Conservation (phyloP, 2,113 vertebrate species). For the Reinhardtius hippoglossoides region DNA sequence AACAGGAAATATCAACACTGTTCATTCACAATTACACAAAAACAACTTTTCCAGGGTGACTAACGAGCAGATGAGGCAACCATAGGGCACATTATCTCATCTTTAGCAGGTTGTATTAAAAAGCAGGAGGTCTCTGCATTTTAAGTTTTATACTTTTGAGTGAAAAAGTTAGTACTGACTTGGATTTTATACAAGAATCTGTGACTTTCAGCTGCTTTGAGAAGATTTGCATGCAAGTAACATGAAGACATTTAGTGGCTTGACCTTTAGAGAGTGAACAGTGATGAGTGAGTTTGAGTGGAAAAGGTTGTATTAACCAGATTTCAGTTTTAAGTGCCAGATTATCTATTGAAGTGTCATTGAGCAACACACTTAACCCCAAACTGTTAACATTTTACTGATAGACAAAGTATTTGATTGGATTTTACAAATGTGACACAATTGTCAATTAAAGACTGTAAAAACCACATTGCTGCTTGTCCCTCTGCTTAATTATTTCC, state of each 20-base stretch:
- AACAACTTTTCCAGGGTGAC: not conserved
- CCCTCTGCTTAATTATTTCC: not conserved
- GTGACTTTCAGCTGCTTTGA: slow-evolving; percentile 16
- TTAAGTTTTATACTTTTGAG: not conserved
- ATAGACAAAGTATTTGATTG: too few relatives aligned
- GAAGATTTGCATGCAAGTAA: slow-evolving; percentile 59
- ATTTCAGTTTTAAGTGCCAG: not conserved
- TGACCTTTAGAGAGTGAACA: slow-evolving; percentile 12
- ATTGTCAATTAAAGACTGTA: not conserved
- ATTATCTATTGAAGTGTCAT: slow-evolving; percentile 24
- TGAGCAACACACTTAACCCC: slow-evolving; percentile 39
- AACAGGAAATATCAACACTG: not conserved
- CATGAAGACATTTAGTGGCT: slow-evolving; percentile 2
- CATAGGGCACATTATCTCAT: too few relatives aligned
- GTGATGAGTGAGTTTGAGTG: not conserved
- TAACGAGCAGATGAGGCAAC: not conserved
- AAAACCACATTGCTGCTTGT: slow-evolving; percentile 9
- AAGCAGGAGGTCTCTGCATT: too few relatives aligned
- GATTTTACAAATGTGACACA: slow-evolving; percentile 14
- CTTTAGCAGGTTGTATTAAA: too few relatives aligned
- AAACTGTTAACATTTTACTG: not conserved
- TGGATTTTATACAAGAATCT: too few relatives aligned
- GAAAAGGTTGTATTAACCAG: not conserved
- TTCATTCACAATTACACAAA: slow-evolving; percentile 6
- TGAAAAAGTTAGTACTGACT: not conserved